A percentile compares a stretch with the other conserved stretches of the same genome.
phyloP scores from a whole-genome alignment of 2,113 vertebrate genomes.

The Alexandromys fortis region DNA sequence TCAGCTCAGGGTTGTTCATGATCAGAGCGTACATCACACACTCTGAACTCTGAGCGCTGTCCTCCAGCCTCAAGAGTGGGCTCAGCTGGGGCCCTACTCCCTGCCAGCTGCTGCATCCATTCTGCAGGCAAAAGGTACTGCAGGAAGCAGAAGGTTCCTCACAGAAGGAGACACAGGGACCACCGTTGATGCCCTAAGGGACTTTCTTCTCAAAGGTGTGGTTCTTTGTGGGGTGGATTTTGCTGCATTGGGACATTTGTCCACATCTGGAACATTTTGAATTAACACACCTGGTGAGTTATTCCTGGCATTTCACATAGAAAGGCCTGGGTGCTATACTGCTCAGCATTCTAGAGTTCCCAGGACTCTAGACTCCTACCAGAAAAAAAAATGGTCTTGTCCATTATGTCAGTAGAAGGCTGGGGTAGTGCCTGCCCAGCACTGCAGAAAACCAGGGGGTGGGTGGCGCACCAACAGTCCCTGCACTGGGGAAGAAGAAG shows the following conservation, averaged over 20 bases:
- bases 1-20: neutral
- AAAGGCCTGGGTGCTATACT: neutral
- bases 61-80: neutral
- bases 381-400: neutral
- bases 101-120: neutral
- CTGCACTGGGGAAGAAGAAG: neutral
- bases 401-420: neutral
- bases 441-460: neutral
- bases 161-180: neutral
- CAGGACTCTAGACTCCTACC: neutral
- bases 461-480: neutral
- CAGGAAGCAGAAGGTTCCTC: neutral
- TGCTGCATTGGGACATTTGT: neutral
- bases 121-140: neutral
- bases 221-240: neutral
- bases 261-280: neutral
- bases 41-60: accelerated
- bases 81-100: accelerated
- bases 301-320: neutral
- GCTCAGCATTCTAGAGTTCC: neutral
- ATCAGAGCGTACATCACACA: accelerated
- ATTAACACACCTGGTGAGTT: too few species aligned
- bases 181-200: neutral
- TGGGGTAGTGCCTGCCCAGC: neutral
- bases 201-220: neutral